Evolutionary conservation across 2,888 invertebrate species (phyloP).

Genomic region (Diabrotica balteata): DNA sequence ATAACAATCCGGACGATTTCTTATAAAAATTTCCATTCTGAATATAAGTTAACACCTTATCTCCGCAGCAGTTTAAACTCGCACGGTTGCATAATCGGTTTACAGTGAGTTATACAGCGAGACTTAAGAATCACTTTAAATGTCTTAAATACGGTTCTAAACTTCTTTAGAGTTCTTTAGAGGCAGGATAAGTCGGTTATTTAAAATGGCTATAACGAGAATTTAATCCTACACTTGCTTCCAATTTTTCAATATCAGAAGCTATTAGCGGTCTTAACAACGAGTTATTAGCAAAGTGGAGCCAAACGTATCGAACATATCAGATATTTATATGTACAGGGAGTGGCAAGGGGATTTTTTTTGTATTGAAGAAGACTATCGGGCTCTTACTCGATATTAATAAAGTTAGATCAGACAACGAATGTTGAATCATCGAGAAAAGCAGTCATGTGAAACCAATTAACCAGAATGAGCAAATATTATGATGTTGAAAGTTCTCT

Average conservation of each 20-base stretch:
- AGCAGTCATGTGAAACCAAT: too few relatives aligned
- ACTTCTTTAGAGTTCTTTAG: too few relatives aligned
- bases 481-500: too few relatives aligned
- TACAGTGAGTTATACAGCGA: slow-evolving; percentile 30
- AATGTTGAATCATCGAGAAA: too few relatives aligned
- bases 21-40: too few relatives aligned
- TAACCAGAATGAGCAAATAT: too few relatives aligned
- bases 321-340: slow-evolving; percentile 1
- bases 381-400: too few relatives aligned
- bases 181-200: slow-evolving; percentile 24
- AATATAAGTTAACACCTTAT: neutral
- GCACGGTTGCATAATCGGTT: slow-evolving; percentile 28
- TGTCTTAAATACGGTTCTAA: slow-evolving; percentile 22
- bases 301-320: neutral
- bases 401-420: too few relatives aligned
- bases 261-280: slow-evolving; percentile 20
- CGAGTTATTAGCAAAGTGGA: slow-evolving; percentile 21
- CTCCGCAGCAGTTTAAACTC: neutral
- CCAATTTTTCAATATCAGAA: slow-evolving; percentile 28
- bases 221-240: slow-evolving; percentile 24
- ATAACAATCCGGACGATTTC: too few relatives aligned
- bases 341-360: neutral
- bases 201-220: slow-evolving; percentile 31
- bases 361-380: too few relatives aligned
- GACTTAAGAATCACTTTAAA: slow-evolving; percentile 31